Conservation (phyloP, 2,797 vertebrate genomes). For the Catharus ustulatus region DNA sequence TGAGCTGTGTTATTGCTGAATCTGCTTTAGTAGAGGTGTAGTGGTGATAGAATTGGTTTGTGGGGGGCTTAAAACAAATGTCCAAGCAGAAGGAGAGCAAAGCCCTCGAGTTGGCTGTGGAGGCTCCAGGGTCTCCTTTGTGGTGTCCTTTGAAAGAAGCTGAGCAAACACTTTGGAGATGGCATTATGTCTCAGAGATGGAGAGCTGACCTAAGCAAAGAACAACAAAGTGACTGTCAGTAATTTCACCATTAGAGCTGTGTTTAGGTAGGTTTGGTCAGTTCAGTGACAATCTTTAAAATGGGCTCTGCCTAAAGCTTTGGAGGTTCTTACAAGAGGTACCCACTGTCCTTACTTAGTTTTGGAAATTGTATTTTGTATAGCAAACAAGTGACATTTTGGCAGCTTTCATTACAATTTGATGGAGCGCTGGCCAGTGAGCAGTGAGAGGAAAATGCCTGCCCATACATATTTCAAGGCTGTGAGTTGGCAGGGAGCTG, state of each 20-base stretch:
- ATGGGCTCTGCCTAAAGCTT: neutral
- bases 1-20: neutral
- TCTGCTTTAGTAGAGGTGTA: neutral
- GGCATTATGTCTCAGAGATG: neutral
- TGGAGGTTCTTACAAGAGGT: neutral
- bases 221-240: neutral
- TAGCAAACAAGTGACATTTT: neutral
- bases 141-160: neutral
- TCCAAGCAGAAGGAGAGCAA: neutral
- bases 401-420: neutral
- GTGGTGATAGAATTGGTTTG: neutral
- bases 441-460: neutral
- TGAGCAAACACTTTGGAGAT: neutral
- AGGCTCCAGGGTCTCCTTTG: neutral
- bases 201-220: slow-evolving; percentile 40
- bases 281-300: neutral
- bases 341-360: neutral
- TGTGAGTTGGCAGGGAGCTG: neutral
- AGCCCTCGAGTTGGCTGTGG: neutral
- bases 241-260: neutral
- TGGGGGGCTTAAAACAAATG: neutral
- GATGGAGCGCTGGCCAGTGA: neutral
- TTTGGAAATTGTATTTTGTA: neutral
- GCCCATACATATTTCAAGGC: neutral
- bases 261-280: neutral